phyloP scores from a whole-genome alignment of 2,888 invertebrate species.

The Cerastis leucographa region DNA sequence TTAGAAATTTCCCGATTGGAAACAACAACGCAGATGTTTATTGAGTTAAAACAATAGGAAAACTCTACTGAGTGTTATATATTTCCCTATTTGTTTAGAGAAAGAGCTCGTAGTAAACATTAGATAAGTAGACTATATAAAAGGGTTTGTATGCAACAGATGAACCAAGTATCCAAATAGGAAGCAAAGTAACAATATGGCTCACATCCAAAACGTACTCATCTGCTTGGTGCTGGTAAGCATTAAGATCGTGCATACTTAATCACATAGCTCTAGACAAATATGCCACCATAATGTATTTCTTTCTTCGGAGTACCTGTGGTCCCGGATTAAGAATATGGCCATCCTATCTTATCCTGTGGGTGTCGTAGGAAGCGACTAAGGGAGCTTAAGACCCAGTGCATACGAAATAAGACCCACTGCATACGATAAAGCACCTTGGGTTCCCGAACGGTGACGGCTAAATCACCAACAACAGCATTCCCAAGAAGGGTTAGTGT shows the following conservation, averaged over 20 bases:
- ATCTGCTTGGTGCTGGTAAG: slow-evolving; percentile 57
- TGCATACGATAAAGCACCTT: no score
- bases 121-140: slow-evolving; percentile 54
- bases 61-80: slow-evolving; percentile 62
- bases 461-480: no score
- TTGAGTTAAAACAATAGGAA: slow-evolving; percentile 67
- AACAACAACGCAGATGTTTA: slow-evolving; percentile 43
- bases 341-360: no score
- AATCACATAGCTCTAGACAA: not conserved
- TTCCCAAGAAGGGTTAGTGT: no score
- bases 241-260: not conserved
- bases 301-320: no score
- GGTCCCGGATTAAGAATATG: no score
- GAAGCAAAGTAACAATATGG: slow-evolving; percentile 50
- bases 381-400: no score
- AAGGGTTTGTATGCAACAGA: slow-evolving; percentile 38
- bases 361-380: no score
- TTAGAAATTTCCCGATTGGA: slow-evolving; percentile 17
- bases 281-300: no score
- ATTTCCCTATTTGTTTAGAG: slow-evolving; percentile 73
- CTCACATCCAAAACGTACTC: slow-evolving; percentile 33
- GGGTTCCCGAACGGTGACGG: no score
- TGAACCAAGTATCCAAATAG: slow-evolving; percentile 19
- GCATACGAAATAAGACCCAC: no score
- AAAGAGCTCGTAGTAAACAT: slow-evolving; percentile 56